These are phyloP conservation scores for Lepidocyrtoides sp. DNA, from an alignment of 2,888 invertebrate genomes.

Conservation along the genomic window DNA sequence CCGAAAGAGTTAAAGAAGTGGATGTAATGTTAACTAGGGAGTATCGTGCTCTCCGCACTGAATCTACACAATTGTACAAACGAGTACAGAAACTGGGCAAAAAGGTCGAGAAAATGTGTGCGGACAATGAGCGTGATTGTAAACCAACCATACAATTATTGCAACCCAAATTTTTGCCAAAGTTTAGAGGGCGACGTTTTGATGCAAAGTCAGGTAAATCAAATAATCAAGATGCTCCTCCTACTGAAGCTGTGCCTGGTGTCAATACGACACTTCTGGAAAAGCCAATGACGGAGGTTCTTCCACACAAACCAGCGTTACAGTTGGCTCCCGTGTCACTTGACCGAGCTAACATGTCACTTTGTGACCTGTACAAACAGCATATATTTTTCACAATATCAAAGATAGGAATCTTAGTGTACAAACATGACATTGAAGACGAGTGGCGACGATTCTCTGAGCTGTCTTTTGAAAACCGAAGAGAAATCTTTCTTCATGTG, in stretches of 20 bases:
- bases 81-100: constrained; percentile 39
- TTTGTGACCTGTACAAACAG: constrained; percentile 66
- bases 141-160: constrained; percentile 52
- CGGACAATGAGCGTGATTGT: constrained; percentile 50
- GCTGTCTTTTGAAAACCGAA: constrained; percentile 62
- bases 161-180: constrained; percentile 57
- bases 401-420: constrained; percentile 61
- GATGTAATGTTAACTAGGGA: constrained; percentile 66
- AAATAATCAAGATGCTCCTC: not conserved
- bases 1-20: constrained; percentile 27
- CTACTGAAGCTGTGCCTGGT: too few relatives aligned
- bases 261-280: not conserved
- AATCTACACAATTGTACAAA: constrained; percentile 50
- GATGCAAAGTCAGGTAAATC: not conserved
- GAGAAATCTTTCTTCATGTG: constrained; percentile 76
- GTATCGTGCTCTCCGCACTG: constrained; percentile 41
- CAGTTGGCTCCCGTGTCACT: constrained; percentile 53
- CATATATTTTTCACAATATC: constrained; percentile 73
- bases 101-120: constrained; percentile 52
- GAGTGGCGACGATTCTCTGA: constrained; percentile 75
- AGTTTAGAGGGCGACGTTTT: not conserved
- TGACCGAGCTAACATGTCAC: constrained; percentile 21
- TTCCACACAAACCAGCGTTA: not conserved
- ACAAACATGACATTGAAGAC: constrained; percentile 68
- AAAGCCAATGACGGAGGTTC: too few relatives aligned